Evolutionary conservation across 2,797 vertebrate genomes (phyloP), one percentile per base, ranked within the genome.

Genomic region (Lithobates sylvaticus): DNA sequence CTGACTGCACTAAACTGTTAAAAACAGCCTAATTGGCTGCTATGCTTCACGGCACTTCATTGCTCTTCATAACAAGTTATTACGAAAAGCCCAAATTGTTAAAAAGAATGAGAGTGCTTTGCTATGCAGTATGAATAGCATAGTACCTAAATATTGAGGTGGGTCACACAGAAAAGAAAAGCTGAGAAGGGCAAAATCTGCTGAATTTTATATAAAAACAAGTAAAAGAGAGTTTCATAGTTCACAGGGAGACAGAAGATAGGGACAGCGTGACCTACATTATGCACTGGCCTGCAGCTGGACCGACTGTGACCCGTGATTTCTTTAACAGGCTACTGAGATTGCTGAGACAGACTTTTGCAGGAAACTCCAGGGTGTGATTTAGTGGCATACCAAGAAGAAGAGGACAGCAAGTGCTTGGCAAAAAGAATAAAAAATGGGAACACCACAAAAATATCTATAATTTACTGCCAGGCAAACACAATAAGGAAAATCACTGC

Each of bases 361-460:
- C 36, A 32, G 69, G 13, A 82, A 65, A 74, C 54, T 72, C 50
- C 44, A 73, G 26, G 5, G 8, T 65, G 50, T 74, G 70, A 82
- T 82, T 82, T 74, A 82, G 70, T 44, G 54, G 15, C 54, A 39
- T 15, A 34, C 21, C 32, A 34, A 34, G 27, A 29, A 34, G 36
- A n/a, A 74, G 5, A 13, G 18, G 74, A 74, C 70, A 73, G 70
- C n/a, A 65, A 68, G 80, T 44, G n/a, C 1, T 15, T 6, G 70
- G 5, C 29, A 39, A 74, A 74, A 65, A 82, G 73, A 29, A 29
- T 1, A 81, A 64, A 81, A 64, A 82, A 82, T 65, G 54, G 34
- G 34, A 74, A 72, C 54, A 58, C 68, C 32, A 72, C 32, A 58
- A 27, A 29, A 72, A 74, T 26, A 67, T 65, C 39, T 82, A 73